Evolutionary conservation across 2,888 invertebrate genomes (phyloP), one percentile per base, ranked within the genome.

Genomic region (Meiosimyza platycephala): DNA sequence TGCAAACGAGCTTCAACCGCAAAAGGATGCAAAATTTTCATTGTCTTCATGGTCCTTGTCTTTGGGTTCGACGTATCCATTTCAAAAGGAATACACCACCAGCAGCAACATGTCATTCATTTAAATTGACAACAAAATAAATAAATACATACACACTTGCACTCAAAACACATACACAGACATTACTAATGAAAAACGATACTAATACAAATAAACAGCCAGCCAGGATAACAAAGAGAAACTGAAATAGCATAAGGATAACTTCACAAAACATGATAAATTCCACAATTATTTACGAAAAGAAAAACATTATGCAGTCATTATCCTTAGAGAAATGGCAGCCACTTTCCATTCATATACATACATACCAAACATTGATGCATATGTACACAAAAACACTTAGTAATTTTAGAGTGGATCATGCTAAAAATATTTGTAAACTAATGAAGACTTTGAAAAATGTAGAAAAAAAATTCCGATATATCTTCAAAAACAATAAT

Each of bases 221-320:
- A 22, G 47, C n/a, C 16, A 60, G 60, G 60, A 60, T 33, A 60
- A 60, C 60, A 60, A 60, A 33, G 60, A 50, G 13, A 22, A 28
- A 60, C 13, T n/a, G 33, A 60, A 33, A 54, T 3, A 66, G 33
- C 67, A 57, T 22, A 55, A 55, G 65, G 55, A 40, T 55, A 57
- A 67, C 55, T 28, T 50, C 59, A 68, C 28, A 57, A 50, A 59
- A 59, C 68, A 68, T 59, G 59, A 68, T 68, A 59, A 68, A 68
- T 68, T 57, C 59, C 67, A 65, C 75, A 72, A 75, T 75, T 72
- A 75, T 66, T 71, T 75, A 71, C 70, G 67, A 75, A 72, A 75
- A 66, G 67, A 57, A 67, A 71, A 62, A 50, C 72, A 71, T 72
- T 67, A 72, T 71, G 70, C 60, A 66, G 72, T 67, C 72, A 72